Evolutionary conservation across 1,140 invertebrate species (phyloP).

Genomic region (Drosophila ironensis): DNA sequence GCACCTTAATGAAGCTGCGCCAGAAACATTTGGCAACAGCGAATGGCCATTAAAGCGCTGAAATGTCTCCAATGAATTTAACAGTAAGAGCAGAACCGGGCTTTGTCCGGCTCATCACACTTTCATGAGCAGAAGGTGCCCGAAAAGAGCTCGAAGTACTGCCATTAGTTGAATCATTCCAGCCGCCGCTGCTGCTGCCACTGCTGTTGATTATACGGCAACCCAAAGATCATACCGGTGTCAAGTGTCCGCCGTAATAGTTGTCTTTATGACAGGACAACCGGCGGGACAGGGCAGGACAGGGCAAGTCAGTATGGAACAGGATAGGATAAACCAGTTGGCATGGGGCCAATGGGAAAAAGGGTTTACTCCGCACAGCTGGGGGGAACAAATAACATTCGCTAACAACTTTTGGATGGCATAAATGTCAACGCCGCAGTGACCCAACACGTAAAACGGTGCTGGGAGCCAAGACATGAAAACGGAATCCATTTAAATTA

Average conservation of each 20-base stretch:
- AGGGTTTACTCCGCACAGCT: constrained; percentile 21
- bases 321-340: no score
- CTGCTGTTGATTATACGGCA: constrained; percentile 28
- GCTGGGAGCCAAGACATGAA: constrained; percentile 3
- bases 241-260: constrained; percentile 39
- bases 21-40: constrained; percentile 44
- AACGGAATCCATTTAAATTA: constrained; percentile 41
- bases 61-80: constrained; percentile 68
- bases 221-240: not conserved
- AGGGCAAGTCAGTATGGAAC: no score
- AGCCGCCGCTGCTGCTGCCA: constrained; percentile 8
- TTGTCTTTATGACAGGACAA: constrained; percentile 38
- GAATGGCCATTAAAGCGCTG: constrained; percentile 46
- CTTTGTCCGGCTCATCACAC: constrained; percentile 32
- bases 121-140: constrained; percentile 41
- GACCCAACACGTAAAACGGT: constrained; percentile 22
- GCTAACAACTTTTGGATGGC: constrained; percentile 25
- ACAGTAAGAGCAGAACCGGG: constrained; percentile 36
- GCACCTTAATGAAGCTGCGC: constrained; percentile 34
- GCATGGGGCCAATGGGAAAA: constrained; percentile 12
- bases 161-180: constrained; percentile 18
- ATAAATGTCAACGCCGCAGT: constrained; percentile 29
- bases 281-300: no score
- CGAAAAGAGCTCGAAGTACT: constrained; percentile 7
- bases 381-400: constrained; percentile 4